Base-by-base conservation (phyloP, 2,113 vertebrate genomes). In the Blennius ocellaris region DNA sequence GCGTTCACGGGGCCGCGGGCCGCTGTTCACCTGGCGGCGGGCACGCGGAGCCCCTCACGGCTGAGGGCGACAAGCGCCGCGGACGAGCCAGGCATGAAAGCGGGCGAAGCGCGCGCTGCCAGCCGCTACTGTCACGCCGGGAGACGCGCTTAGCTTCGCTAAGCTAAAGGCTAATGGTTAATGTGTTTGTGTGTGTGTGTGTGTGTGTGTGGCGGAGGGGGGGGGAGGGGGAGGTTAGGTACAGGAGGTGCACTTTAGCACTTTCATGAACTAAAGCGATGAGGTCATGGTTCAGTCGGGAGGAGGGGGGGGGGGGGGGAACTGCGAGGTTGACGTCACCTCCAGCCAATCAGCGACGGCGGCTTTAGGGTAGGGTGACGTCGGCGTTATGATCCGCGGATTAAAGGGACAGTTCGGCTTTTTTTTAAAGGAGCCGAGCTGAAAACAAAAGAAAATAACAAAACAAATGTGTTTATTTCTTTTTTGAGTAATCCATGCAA, bases 261-360 rank as follows among this genome's bases (percentile, higher is more conserved):
- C 94, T 93, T 93, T 93, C 92, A 89, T 94, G 91, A 94, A 94
- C 93, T 86, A 91, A 92, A 82, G 21, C 90, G 95, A 96, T 97
- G 95, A 96, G 95, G 95, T 96, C 95, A 96, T 95, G 94, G 92
- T 89, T 92, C 88, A 92, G 84, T 55, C 12, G 39, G 40, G 57
- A 43, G 86, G 44, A 65, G 76, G 90, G 45, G 10, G 45, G 40
- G 54, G 40, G 86, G 39, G 63, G 73, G 89, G 50, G 88, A 84
- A 80, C 76, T 62, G 68, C 54, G 45, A 61, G 73, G 91, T 91
- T 96, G 94, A 97, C 96, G 96, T 97, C 96, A 97, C 86, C 92
- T 66, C 44, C 85, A 96, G 92, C 96, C 96, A 97, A 97, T 97
- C 94, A 94, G 93, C 91, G 89, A 59, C 55, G 76, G 76, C 69